Percentiles rank a stretch among this genome's conserved stretches.
Conservation (phyloP, 2,888 invertebrate genomes). For the Rutpela maculata region DNA sequence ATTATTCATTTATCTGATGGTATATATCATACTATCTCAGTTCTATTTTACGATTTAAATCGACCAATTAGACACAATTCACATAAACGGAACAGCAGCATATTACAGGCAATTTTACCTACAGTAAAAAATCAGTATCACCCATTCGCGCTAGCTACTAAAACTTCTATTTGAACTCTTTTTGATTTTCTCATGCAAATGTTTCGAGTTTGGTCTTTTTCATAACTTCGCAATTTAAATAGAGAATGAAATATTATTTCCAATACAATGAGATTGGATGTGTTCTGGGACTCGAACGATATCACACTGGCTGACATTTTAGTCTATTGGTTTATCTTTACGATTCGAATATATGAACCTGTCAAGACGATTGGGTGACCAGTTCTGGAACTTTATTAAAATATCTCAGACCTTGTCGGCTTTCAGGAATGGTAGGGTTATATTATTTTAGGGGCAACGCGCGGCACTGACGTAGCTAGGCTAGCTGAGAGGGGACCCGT, state of each 20-base stretch:
- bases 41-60: background rate
- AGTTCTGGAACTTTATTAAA: conserved; percentile 58
- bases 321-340: conserved; percentile 59
- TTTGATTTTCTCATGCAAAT: conserved; percentile 38
- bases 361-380: conserved; percentile 65
- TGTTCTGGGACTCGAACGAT: conserved; percentile 43
- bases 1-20: no score
- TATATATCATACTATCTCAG: no score
- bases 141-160: conserved; percentile 34
- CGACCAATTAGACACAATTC: background rate
- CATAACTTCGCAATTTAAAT: conserved; percentile 33
- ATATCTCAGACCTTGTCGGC: conserved; percentile 44
- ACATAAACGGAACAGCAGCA: background rate
- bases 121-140: conserved; percentile 18
- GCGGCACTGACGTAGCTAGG: background rate
- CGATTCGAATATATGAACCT: conserved; percentile 56
- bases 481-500: background rate
- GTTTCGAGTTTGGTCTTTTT: conserved; percentile 37
- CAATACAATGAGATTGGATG: conserved; percentile 45
- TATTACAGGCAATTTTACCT: background rate
- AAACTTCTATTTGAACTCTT: conserved; percentile 33
- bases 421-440: conserved; percentile 24
- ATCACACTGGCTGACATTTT: conserved; percentile 58
- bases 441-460: conserved; percentile 40
- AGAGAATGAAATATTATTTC: conserved; percentile 45